Evolutionary conservation across 2,888 invertebrate genomes (phyloP).

Genomic region (Dione juno): DNA sequence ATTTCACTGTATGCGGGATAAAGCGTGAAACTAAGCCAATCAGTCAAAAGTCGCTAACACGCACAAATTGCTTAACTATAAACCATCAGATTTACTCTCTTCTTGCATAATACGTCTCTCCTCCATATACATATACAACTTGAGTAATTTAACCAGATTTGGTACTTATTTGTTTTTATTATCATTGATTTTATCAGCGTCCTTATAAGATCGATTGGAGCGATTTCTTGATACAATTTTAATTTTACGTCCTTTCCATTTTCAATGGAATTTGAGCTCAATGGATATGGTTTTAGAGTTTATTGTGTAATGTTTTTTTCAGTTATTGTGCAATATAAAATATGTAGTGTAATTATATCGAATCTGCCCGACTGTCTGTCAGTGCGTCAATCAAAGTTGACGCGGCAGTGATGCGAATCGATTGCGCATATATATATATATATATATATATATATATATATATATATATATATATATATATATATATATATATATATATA

Average conservation of each 20-base stretch:
- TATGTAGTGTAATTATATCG: conserved; percentile 80
- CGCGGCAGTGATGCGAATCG: conserved; percentile 53
- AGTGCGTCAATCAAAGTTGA: conserved; percentile 69
- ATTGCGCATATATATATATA: conserved; percentile 39
- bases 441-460: background rate
- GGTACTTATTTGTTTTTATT: conserved; percentile 22
- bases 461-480: too few relatives aligned
- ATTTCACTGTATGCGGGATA: too few relatives aligned
- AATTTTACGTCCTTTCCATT: conserved; percentile 29
- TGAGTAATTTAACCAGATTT: conserved; percentile 1
- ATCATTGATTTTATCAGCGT: conserved; percentile 39
- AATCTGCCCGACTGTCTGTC: conserved; percentile 75
- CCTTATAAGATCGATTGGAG: conserved; percentile 46
- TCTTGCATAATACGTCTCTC: background rate
- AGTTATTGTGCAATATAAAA: conserved; percentile 61
- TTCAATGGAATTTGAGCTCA: conserved; percentile 19
- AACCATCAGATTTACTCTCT: too few relatives aligned
- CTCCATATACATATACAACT: background rate
- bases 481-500: too few relatives aligned
- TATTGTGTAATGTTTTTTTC: background rate
- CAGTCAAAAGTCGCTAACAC: too few relatives aligned
- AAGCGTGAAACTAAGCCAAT: too few relatives aligned
- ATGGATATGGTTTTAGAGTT: background rate
- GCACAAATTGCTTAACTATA: too few relatives aligned
- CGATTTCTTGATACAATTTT: conserved; percentile 46